Conservation (phyloP, 2,113 vertebrate genomes). For the Cryptomyrus ogoouensis region DNA sequence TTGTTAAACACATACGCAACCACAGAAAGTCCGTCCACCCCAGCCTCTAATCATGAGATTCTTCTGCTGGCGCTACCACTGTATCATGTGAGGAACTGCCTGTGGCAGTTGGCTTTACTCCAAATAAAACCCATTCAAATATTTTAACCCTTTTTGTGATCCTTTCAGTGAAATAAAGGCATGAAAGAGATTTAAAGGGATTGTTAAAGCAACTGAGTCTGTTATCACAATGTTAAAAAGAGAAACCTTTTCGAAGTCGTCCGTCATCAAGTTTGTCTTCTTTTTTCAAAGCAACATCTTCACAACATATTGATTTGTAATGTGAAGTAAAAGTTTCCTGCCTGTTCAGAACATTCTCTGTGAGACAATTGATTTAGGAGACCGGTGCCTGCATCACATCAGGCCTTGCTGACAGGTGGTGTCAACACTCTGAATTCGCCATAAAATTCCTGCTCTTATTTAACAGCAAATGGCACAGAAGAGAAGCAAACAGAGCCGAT, state of each 20-base stretch:
- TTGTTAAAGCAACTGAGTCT: background rate
- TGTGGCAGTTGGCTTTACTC: background rate
- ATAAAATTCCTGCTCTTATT: background rate
- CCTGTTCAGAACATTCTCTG: background rate
- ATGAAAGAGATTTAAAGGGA: background rate
- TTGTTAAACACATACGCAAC: background rate
- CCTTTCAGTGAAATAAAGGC: background rate
- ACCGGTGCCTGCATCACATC: background rate
- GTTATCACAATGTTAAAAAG: background rate
- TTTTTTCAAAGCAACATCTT: background rate
- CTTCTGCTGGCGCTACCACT: background rate
- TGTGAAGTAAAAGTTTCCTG: background rate
- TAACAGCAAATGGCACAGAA: conserved; percentile 1
- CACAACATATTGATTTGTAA: background rate
- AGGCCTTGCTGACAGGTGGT: background rate
- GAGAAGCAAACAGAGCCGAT: background rate
- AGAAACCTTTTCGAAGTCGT: background rate
- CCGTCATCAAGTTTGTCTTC: background rate
- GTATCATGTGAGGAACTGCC: conserved; percentile 21
- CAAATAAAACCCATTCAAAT: conserved; percentile 12
- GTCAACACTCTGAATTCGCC: background rate
- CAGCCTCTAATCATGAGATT: conserved; percentile 18
- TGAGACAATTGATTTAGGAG: background rate
- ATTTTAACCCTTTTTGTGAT: conserved; percentile 3
- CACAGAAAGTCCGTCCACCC: background rate